Conservation (phyloP, 2,113 vertebrate genomes). For the Pionites leucogaster region DNA sequence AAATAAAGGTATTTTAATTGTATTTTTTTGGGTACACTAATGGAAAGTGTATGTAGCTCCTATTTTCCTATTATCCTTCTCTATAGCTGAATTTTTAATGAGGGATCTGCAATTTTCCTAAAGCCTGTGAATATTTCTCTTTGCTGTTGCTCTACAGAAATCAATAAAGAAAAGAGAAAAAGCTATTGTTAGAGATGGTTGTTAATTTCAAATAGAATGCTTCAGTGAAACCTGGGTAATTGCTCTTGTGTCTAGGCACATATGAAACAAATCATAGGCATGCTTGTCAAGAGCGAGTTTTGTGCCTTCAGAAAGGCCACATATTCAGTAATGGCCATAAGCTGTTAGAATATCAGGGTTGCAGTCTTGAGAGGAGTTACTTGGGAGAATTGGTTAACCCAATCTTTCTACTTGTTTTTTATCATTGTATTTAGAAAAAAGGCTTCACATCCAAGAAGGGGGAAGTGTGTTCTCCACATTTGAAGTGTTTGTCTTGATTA, state of each 20-base stretch:
- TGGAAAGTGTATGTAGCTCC: neutral
- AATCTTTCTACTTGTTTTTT: neutral
- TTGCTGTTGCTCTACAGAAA: neutral
- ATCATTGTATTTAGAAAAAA: neutral
- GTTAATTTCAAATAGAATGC: neutral
- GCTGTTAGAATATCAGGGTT: neutral
- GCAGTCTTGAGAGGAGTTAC: neutral
- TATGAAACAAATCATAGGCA: neutral
- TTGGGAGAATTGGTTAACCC: neutral
- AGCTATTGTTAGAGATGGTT: neutral
- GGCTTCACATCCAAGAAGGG: neutral
- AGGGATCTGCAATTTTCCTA: neutral
- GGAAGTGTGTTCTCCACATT: accelerated
- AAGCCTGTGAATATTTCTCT: neutral
- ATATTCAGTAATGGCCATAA: neutral
- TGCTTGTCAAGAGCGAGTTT: neutral
- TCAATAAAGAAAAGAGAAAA: neutral
- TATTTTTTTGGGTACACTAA: neutral
- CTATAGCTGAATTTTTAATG: neutral
- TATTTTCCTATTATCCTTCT: neutral
- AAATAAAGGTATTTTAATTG: neutral
- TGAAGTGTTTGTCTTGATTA: neutral
- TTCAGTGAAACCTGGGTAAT: neutral
- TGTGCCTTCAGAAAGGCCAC: neutral
- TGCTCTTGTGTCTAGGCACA: neutral